Base-by-base conservation (phyloP, 1,140 invertebrate species). In the Drosophila funebris region DNA sequence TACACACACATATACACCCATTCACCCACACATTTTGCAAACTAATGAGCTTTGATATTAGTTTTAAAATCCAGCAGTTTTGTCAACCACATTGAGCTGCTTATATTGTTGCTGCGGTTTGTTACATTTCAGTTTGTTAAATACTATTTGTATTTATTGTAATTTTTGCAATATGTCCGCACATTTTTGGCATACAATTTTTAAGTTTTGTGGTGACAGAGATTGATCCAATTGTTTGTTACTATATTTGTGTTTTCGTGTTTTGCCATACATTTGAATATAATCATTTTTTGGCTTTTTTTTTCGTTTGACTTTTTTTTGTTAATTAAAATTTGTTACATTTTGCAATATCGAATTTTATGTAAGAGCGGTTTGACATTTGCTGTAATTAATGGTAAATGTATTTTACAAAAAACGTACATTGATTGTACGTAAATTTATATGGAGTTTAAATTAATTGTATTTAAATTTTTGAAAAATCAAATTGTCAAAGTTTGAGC, bases 41-140 rank as follows among this genome's bases (percentile, higher is more conserved):
- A 36, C 66, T 66, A 87, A 87, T 85, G 77, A 87, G 77, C 77
- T 81, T 74, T 78, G 62, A 73, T 79, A 84, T 84, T 83, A 84
- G 83, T 84, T 76, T 80, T 84, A 76, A 64, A 70, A 54, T 60
- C 61, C 60, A 43, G 39, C 27, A 68, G 56, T 80, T 67, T 76
- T 69, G 56, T 37, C 29, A 56, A 43, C 44, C 24, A 29, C 43
- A 36, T 64, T 50, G 73, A 73, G 60, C 80, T 56, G 80, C 53
- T 74, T 75, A 71, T 81, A 61, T 63, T 81, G 77, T 50, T 82
- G 77, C 54, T 48, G 62, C 31, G 82, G 77, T 61, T 70, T 73
- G 43, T 43, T 41, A 27, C 44, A 29, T 62, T 63, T 44, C 31
- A 53, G 8, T 53, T 53, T 61, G 24, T 48, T 18, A 29, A 57